These are phyloP conservation scores for Daktulosphaira vitifoliae DNA, from an alignment of 1,140 invertebrate genomes.

Conservation along the genomic window DNA sequence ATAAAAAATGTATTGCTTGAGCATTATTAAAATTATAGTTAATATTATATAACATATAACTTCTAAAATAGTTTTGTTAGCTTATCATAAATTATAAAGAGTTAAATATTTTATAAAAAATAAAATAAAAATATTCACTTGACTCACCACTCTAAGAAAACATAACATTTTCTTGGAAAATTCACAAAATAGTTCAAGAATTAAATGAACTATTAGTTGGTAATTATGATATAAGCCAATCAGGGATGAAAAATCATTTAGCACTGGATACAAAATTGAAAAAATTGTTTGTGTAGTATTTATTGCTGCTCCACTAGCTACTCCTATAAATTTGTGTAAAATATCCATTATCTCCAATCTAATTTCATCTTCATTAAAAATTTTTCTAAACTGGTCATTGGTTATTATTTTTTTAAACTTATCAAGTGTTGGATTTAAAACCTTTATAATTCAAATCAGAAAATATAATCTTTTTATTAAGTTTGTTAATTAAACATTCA, in stretches of 20 bases:
- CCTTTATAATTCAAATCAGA: slow-evolving; percentile 41
- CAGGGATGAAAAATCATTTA: slow-evolving; percentile 57
- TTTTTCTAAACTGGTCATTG: slow-evolving; percentile 50
- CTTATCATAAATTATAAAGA: too few relatives aligned
- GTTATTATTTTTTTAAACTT: slow-evolving; percentile 51
- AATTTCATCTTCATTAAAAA: slow-evolving; percentile 51
- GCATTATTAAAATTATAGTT: too few relatives aligned
- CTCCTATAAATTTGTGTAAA: slow-evolving; percentile 57
- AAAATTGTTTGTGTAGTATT: slow-evolving; percentile 54
- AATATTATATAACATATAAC: too few relatives aligned
- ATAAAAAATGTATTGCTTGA: too few relatives aligned
- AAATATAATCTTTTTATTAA: not conserved
- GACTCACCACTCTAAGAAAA: slow-evolving; percentile 51
- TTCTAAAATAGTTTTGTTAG: too few relatives aligned
- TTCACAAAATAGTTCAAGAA: slow-evolving; percentile 66
- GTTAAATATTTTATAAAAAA: too few relatives aligned
- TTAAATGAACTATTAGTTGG: slow-evolving; percentile 65
- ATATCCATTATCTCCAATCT: slow-evolving; percentile 54
- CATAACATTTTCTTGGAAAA: slow-evolving; percentile 60
- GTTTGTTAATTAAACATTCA: not conserved
- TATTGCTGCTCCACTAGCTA: slow-evolving; percentile 50
- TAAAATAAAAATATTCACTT: not conserved
- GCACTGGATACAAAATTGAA: slow-evolving; percentile 53
- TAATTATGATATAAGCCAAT: slow-evolving; percentile 72
- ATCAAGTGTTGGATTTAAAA: slow-evolving; percentile 53